Conservation (phyloP, 2,113 vertebrate genomes). For the Ifrita kowaldi region DNA sequence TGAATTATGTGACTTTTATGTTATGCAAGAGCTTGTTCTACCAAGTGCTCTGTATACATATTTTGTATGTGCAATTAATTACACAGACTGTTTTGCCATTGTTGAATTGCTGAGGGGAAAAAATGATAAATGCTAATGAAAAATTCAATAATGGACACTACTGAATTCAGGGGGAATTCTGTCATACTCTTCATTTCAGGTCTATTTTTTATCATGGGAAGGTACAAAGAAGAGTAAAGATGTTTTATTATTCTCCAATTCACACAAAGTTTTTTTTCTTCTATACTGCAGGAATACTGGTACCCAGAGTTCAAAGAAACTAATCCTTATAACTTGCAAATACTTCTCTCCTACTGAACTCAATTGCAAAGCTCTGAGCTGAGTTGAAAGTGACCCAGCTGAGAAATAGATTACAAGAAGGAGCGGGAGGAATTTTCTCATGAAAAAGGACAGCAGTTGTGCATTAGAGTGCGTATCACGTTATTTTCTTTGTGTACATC, state of each 20-base stretch:
- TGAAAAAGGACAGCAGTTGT: background rate
- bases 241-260: background rate
- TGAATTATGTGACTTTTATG: constrained; percentile 7
- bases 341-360: background rate
- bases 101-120: background rate
- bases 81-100: background rate
- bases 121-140: constrained; percentile 41
- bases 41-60: background rate
- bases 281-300: background rate
- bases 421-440: background rate
- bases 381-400: background rate
- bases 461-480: background rate
- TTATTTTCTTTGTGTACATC: background rate
- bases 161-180: background rate
- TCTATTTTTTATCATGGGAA: background rate
- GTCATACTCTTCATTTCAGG: background rate
- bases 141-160: background rate
- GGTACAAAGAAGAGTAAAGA: background rate
- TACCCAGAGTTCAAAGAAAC: background rate
- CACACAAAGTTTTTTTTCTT: background rate
- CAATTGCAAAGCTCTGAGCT: background rate
- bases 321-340: background rate
- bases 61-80: constrained; percentile 32
- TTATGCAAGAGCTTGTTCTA: constrained; percentile 31
- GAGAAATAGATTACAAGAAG: background rate